These are phyloP conservation scores for Nipponia nippon DNA, from an alignment of 2,113 vertebrate genomes.

Conservation along the genomic window DNA sequence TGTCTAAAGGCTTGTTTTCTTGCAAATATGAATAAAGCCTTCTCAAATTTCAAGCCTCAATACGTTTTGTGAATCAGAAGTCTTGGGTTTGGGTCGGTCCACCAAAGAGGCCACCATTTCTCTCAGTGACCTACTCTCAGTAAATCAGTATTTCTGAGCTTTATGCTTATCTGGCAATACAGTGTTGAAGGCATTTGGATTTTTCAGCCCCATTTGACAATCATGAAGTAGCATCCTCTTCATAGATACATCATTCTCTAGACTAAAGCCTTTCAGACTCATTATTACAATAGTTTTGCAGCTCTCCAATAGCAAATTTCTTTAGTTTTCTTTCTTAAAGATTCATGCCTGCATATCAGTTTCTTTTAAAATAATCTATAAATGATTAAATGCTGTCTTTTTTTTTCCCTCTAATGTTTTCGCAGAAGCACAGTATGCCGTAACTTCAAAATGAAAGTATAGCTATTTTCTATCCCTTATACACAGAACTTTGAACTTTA, in stretches of 20 bases:
- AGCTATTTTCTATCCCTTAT: not conserved
- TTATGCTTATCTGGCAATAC: not conserved
- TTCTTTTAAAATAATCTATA: not conserved
- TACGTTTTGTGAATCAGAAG: not conserved
- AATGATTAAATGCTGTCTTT: not conserved
- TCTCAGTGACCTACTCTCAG: not conserved
- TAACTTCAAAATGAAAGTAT: not conserved
- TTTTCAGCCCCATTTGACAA: not conserved
- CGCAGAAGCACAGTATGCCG: not conserved
- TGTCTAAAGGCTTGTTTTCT: not conserved
- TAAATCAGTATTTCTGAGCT: not conserved
- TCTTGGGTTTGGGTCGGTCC: not conserved
- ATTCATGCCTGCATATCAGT: not conserved
- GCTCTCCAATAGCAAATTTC: not conserved
- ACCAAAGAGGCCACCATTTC: not conserved
- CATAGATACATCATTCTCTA: not conserved
- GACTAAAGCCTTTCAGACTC: not conserved
- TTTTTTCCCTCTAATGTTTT: rapidly evolving
- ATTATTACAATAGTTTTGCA: not conserved
- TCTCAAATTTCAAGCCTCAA: not conserved
- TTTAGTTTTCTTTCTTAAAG: not conserved
- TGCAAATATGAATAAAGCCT: not conserved
- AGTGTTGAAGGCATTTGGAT: not conserved
- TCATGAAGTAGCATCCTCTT: not conserved
- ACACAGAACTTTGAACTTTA: not conserved